These are phyloP conservation scores for Thalassarche chlororhynchos DNA, from an alignment of 2,113 vertebrate genomes.

Conservation along the genomic window DNA sequence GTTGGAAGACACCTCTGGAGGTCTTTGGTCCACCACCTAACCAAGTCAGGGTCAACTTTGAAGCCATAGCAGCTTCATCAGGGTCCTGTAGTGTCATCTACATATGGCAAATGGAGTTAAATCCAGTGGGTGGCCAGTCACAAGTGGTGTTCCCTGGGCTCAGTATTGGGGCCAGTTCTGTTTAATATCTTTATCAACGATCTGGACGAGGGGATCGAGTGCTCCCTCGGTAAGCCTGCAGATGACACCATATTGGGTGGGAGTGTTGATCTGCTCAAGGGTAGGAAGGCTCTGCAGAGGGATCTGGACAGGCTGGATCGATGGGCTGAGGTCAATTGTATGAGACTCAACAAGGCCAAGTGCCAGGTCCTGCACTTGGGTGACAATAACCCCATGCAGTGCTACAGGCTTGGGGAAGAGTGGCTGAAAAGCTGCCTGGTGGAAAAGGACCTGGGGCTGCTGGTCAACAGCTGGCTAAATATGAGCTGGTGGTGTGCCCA, in stretches of 20 bases:
- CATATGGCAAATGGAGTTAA: too few relatives aligned
- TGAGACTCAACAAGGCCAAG: neutral
- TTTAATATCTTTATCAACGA: neutral
- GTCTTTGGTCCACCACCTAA: neutral
- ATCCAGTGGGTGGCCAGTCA: too few relatives aligned
- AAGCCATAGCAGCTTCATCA: neutral
- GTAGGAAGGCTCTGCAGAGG: neutral
- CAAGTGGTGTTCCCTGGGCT: too few relatives aligned
- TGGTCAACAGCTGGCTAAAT: fast-evolving
- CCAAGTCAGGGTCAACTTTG: neutral
- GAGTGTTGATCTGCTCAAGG: neutral
- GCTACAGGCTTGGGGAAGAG: neutral
- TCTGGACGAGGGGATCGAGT: fast-evolving
- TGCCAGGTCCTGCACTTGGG: fast-evolving
- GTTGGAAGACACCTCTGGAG: neutral
- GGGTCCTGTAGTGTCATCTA: neutral
- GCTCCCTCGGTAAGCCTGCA: neutral
- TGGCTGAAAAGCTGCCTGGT: neutral
- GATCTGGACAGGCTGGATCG: neutral
- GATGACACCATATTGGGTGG: neutral
- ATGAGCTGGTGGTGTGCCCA: too few relatives aligned
- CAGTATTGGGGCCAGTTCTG: too few relatives aligned
- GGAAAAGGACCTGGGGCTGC: neutral
- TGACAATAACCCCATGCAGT: neutral
- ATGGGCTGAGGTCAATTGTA: neutral